These are phyloP conservation scores for Cataglyphis livida DNA, from an alignment of 2,888 invertebrate genomes.

Conservation along the genomic window DNA sequence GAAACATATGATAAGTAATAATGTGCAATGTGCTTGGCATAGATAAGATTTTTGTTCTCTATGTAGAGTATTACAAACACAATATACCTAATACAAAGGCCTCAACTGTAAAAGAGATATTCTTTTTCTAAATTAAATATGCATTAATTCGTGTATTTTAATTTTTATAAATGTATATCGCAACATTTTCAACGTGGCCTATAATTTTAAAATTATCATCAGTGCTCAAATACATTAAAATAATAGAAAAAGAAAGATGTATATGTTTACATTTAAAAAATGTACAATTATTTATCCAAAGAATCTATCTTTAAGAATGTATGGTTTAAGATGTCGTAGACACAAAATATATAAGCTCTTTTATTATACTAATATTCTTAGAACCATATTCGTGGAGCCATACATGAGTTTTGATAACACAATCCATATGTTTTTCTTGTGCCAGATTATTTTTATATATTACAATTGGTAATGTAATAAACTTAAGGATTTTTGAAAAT, in stretches of 20 bases:
- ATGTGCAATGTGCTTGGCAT: constrained; percentile 33
- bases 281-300: constrained; percentile 36
- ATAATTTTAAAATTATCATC: constrained; percentile 5
- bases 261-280: background rate
- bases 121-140: constrained; percentile 3
- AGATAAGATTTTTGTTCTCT: constrained; percentile 23
- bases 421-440: constrained; percentile 15
- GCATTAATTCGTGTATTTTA: background rate
- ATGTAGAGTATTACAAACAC: background rate
- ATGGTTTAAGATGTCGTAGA: constrained; percentile 24
- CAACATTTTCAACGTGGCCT: constrained; percentile 4
- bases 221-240: constrained; percentile 18
- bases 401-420: background rate
- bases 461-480: constrained; percentile 16
- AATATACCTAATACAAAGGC: background rate
- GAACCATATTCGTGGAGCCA: background rate
- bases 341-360: background rate
- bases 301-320: constrained; percentile 24
- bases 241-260: background rate
- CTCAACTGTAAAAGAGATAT: background rate
- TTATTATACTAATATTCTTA: constrained; percentile 20
- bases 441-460: constrained; percentile 20
- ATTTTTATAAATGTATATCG: constrained; percentile 9
- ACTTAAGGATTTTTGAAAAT: constrained; percentile 30
- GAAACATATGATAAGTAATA: constrained; percentile 7